These are phyloP conservation scores for Eulithis prunata DNA, from an alignment of 2,888 invertebrate species.

Conservation along the genomic window DNA sequence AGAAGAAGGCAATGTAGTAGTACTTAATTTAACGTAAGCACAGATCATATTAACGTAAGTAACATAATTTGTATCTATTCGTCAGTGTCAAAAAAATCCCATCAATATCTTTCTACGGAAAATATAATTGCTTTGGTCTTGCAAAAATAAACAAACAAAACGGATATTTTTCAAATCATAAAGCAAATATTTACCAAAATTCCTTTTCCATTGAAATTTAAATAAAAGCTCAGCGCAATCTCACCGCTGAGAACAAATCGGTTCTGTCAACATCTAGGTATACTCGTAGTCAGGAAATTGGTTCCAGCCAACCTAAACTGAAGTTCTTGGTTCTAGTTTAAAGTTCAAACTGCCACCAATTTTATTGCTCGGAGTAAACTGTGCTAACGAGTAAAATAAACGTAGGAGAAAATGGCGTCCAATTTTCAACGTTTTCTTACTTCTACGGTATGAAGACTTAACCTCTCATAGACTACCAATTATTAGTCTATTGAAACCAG, in stretches of 20 bases:
- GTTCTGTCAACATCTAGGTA: constrained; percentile 22
- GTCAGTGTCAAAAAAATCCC: too few relatives aligned
- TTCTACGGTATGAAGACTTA: too few relatives aligned
- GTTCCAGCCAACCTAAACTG: constrained; percentile 12
- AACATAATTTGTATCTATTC: too few relatives aligned
- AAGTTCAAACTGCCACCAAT: constrained; percentile 13
- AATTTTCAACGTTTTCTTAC: too few relatives aligned
- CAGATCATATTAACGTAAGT: too few relatives aligned
- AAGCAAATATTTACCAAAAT: constrained; percentile 2
- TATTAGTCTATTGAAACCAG: too few relatives aligned
- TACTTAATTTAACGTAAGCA: too few relatives aligned
- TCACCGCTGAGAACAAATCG: constrained; percentile 19
- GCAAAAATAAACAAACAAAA: not conserved
- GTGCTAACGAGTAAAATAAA: constrained; percentile 26
- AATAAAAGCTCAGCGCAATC: constrained; percentile 14
- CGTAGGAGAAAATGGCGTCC: not conserved
- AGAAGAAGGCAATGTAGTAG: too few relatives aligned
- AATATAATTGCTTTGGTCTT: too few relatives aligned
- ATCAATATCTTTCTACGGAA: too few relatives aligned
- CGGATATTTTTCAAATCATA: not conserved
- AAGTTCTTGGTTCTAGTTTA: constrained; percentile 8
- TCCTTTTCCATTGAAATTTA: constrained; percentile 14
- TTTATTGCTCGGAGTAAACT: not conserved
- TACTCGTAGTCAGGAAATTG: constrained; percentile 25
- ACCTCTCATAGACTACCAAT: too few relatives aligned